Evolutionary conservation across 2,113 vertebrate genomes (phyloP).

Genomic region (Microtus pennsylvanicus): DNA sequence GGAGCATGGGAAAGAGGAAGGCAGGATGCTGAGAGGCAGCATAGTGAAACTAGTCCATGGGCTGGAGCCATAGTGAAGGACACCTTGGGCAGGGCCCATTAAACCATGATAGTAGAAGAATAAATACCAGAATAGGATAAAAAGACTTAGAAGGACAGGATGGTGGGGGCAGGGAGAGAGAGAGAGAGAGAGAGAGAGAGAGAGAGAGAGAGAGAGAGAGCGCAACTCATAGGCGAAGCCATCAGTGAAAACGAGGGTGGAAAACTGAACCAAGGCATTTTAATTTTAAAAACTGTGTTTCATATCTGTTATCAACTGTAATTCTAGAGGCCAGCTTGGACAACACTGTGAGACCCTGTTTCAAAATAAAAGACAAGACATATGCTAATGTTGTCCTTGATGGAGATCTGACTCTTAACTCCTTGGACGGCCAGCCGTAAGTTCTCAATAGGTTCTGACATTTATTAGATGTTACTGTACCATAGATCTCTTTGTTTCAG

Average conservation of each 20-base stretch:
- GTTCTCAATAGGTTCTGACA: background rate
- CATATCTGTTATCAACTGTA: background rate
- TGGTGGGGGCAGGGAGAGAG: background rate
- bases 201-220: background rate
- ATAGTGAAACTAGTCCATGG: background rate
- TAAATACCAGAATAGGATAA: background rate
- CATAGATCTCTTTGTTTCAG: background rate
- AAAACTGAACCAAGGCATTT: background rate
- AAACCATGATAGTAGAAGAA: background rate
- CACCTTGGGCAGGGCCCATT: background rate
- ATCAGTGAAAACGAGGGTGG: background rate
- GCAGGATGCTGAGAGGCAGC: background rate
- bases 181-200: background rate
- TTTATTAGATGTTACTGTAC: background rate
- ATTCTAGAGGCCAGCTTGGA: background rate
- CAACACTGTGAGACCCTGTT: background rate
- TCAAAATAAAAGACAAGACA: background rate
- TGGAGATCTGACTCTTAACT: background rate
- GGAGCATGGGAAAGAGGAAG: background rate
- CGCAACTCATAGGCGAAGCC: background rate
- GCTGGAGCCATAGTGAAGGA: background rate
- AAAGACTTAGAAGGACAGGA: background rate
- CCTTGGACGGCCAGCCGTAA: background rate
- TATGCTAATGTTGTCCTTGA: background rate
- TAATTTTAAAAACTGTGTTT: background rate